phyloP scores from a whole-genome alignment of 2,113 vertebrate genomes.

The Centrocercus urophasianus region DNA sequence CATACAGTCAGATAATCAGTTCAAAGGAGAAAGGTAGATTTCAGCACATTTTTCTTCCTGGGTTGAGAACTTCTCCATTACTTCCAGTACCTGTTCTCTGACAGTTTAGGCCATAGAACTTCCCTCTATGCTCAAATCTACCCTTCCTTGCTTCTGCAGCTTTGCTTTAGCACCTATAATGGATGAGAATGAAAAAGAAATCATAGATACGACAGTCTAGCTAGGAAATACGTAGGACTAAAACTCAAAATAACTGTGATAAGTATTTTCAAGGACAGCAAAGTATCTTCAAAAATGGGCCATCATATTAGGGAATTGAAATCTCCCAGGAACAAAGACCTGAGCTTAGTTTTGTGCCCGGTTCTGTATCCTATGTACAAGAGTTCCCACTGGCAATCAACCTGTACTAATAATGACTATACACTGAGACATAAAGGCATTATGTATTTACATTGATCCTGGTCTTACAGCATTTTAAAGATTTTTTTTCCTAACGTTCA shows the following conservation, averaged over 20 bases:
- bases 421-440: background rate
- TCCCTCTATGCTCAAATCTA: background rate
- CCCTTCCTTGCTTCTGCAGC: background rate
- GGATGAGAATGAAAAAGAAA: background rate
- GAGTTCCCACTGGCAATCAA: background rate
- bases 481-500: background rate
- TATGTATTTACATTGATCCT: background rate
- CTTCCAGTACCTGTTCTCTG: background rate
- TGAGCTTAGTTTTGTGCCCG: background rate
- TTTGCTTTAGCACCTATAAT: background rate
- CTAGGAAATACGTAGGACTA: background rate
- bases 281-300: background rate
- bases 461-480: background rate
- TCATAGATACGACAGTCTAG: background rate
- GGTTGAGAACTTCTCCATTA: background rate
- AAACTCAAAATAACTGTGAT: slow-evolving; percentile 13
- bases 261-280: slow-evolving; percentile 39
- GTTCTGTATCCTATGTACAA: background rate
- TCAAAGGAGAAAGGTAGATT: background rate
- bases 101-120: background rate
- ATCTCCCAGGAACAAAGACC: background rate
- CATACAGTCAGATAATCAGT: fast-evolving
- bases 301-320: background rate
- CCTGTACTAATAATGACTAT: background rate
- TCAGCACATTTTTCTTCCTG: background rate